Evolutionary conservation across 2,888 invertebrate species (phyloP).

Genomic region (Tetragonisca angustula): DNA sequence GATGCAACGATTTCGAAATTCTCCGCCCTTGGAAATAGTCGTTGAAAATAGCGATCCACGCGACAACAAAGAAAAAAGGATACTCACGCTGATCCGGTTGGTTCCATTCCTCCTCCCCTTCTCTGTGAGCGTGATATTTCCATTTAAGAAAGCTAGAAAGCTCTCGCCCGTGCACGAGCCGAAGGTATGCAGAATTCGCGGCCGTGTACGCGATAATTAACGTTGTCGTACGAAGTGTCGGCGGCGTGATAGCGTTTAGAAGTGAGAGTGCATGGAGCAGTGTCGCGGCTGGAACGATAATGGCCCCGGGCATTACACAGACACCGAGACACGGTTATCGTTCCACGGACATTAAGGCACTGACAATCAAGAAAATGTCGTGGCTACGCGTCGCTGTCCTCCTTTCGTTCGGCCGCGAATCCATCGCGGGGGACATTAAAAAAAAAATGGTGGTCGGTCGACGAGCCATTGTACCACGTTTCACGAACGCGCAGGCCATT

Average conservation of each 20-base stretch:
- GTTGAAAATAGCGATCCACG: too few relatives aligned
- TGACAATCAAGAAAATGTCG: conserved; percentile 51
- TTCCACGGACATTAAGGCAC: conserved; percentile 38
- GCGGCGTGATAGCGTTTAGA: conserved; percentile 47
- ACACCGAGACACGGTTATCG: conserved; percentile 44
- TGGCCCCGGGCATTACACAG: conserved; percentile 26
- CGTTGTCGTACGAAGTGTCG: conserved; percentile 34
- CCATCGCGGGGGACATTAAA: background rate
- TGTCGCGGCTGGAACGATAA: conserved; percentile 49
- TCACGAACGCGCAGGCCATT: too few relatives aligned
- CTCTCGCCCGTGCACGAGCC: conserved; percentile 9
- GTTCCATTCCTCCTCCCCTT: too few relatives aligned
- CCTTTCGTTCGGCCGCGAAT: conserved; percentile 13
- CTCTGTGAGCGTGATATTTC: background rate
- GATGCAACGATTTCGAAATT: too few relatives aligned
- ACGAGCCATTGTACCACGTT: background rate
- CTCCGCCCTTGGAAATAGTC: too few relatives aligned
- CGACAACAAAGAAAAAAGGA: too few relatives aligned
- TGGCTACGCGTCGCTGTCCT: background rate
- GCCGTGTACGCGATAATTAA: conserved; percentile 43
- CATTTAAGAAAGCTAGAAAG: conserved; percentile 17
- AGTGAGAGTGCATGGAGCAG: conserved; percentile 4
- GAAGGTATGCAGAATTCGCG: conserved; percentile 27
- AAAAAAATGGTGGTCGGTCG: background rate
- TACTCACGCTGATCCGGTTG: background rate